A percentile compares a stretch with the other conserved stretches of the same genome.
Evolutionary conservation across 1,140 invertebrate genomes (phyloP).

Genomic region (Drosophila elegans): DNA sequence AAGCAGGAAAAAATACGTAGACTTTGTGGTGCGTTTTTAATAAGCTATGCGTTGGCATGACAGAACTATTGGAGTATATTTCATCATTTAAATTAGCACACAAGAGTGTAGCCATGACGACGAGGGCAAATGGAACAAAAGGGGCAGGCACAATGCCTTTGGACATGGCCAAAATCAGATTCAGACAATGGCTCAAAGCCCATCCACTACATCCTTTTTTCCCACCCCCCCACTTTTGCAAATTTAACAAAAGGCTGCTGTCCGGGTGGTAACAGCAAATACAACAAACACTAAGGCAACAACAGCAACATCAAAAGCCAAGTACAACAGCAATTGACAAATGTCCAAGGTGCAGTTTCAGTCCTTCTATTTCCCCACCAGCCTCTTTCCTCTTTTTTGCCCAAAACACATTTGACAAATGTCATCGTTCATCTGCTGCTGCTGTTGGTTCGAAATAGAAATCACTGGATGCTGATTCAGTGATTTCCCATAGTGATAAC

Average conservation of each 20-base stretch:
- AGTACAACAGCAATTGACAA: constrained; percentile 72
- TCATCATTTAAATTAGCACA: constrained; percentile 79
- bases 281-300: constrained; percentile 1
- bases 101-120: constrained; percentile 57
- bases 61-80: constrained; percentile 52
- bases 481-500: constrained; percentile 68
- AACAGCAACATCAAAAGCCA: constrained; percentile 35
- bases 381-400: constrained; percentile 8
- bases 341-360: constrained; percentile 68
- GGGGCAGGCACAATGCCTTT: constrained; percentile 34
- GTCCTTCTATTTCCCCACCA: constrained; percentile 8
- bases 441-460: constrained; percentile 30
- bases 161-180: constrained; percentile 59
- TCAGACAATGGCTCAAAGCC: constrained; percentile 69
- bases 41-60: constrained; percentile 52
- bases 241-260: constrained; percentile 64
- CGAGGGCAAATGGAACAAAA: constrained; percentile 19
- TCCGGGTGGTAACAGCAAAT: constrained; percentile 40
- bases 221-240: background rate
- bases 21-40: constrained; percentile 36
- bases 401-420: constrained; percentile 64
- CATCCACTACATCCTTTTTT: constrained; percentile 2
- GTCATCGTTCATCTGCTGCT: constrained; percentile 49
- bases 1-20: constrained; percentile 5
- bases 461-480: constrained; percentile 58